Evolutionary conservation across 2,888 invertebrate genomes (phyloP), one percentile per base, ranked within the genome.

Genomic region (Drosophila greeni): DNA sequence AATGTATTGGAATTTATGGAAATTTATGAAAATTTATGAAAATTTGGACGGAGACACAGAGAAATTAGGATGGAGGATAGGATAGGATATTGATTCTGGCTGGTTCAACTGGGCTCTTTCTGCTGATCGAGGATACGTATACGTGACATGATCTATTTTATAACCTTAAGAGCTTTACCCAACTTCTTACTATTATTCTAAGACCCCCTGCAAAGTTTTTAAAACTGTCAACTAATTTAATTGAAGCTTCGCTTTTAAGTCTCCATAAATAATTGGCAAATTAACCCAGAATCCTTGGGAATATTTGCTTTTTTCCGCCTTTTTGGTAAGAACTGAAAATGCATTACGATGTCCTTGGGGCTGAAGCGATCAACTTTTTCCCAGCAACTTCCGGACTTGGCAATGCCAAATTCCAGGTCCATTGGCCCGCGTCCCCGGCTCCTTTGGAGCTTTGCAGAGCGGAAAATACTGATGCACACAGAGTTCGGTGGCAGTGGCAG

Each of bases 401-500:
- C 34, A 36, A 36, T n/a, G 34, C 55, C 53, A 34, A 55, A 51
- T 55, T 55, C 36, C 53, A 52, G 12, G 42, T 42, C 43, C 29
- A 20, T 43, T 24, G 40, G n/a, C 40, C 42, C 42, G 8, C 42
- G 43, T 45, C 34, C 52, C 54, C 54, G 24, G 42, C 40, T 23
- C 43, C 16, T 36, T 36, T 60, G 20, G 20, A 34, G 58, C 24
- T 34, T 33, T n/a, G 14, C 58, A 23, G 24, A 26, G 18, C 12
- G 39, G 33, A n/a, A 47, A 60, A 60, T 31, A 18, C 45, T 39
- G 60, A 37, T 60, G 60, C 60, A 60, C 58, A 37, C 18, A 31
- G 18, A 31, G 18, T 29, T 29, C 29, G 11, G 29, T 29, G 29
- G 29, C 43, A 16, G 26, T 12, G 8, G 43, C 39, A 20, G 26